phyloP scores from a whole-genome alignment of 2,888 invertebrate genomes.

The Agonopterix arenella region DNA sequence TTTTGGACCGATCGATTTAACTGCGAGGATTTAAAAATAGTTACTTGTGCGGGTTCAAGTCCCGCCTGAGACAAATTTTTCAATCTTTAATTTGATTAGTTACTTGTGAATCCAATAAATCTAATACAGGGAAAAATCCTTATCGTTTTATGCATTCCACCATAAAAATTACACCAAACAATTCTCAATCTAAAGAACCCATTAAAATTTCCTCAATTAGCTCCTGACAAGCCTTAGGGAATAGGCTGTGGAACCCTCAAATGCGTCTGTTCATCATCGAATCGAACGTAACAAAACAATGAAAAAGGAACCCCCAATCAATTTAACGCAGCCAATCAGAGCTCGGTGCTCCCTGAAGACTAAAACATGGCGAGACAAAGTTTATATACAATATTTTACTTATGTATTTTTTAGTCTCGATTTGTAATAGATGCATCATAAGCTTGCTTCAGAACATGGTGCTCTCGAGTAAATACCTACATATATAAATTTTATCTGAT shows the following conservation, averaged over 20 bases:
- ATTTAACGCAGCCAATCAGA: conserved; percentile 28
- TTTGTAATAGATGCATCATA: no score
- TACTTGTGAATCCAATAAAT: neutral
- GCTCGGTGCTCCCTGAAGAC: neutral
- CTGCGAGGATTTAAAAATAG: neutral
- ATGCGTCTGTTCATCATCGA: conserved; percentile 14
- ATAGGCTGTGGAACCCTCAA: conserved; percentile 9
- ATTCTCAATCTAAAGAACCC: neutral
- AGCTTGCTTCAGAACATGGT: no score
- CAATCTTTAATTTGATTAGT: no score
- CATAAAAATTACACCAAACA: neutral
- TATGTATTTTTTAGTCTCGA: no score
- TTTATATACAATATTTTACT: neutral
- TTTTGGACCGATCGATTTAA: no score
- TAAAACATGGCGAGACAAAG: neutral
- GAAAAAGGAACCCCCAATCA: conserved; percentile 24
- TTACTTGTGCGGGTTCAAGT: no score
- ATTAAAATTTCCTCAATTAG: conserved; percentile 3
- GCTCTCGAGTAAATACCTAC: no score
- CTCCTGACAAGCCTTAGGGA: conserved; percentile 4
- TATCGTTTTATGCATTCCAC: neutral
- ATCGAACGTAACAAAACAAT: conserved; percentile 17
- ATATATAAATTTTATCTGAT: no score
- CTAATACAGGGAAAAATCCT: neutral
- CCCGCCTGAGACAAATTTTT: no score